phyloP scores from a whole-genome alignment of 2,888 invertebrate species.

The Dicycla oo region DNA sequence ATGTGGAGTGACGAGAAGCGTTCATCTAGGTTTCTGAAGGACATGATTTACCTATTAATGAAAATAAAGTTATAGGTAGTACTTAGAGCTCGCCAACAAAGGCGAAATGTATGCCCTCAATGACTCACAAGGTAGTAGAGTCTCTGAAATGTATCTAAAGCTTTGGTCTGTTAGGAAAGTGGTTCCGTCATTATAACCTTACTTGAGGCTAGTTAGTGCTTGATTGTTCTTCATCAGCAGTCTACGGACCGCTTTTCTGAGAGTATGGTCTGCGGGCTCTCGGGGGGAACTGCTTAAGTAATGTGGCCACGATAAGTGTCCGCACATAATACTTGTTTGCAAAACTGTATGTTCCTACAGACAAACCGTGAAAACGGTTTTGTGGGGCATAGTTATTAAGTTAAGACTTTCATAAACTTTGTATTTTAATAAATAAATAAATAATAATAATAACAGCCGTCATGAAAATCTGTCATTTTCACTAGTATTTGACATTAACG shows the following conservation, averaged over 20 bases:
- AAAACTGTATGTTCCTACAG: too few species aligned
- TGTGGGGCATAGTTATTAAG: too few species aligned
- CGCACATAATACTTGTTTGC: too few species aligned
- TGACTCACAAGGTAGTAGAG: neutral
- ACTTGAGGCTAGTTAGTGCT: too few species aligned
- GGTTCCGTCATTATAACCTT: neutral
- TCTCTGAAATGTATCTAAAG: neutral
- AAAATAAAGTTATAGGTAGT: neutral
- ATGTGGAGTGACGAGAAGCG: neutral
- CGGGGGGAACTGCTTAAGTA: too few species aligned
- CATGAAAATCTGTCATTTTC: neutral
- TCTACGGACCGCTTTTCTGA: too few species aligned
- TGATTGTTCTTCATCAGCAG: too few species aligned
- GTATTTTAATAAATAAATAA: too few species aligned
- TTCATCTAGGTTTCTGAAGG: neutral
- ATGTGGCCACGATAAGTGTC: too few species aligned
- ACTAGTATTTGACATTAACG: neutral
- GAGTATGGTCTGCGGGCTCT: too few species aligned
- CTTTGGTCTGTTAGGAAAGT: neutral
- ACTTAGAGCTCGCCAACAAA: neutral
- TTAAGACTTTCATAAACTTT: too few species aligned
- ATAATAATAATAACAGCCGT: neutral
- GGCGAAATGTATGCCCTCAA: neutral
- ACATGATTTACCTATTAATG: neutral
- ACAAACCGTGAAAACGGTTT: too few species aligned